phyloP scores from a whole-genome alignment of 2,797 vertebrate species.

The Squalus acanthias region DNA sequence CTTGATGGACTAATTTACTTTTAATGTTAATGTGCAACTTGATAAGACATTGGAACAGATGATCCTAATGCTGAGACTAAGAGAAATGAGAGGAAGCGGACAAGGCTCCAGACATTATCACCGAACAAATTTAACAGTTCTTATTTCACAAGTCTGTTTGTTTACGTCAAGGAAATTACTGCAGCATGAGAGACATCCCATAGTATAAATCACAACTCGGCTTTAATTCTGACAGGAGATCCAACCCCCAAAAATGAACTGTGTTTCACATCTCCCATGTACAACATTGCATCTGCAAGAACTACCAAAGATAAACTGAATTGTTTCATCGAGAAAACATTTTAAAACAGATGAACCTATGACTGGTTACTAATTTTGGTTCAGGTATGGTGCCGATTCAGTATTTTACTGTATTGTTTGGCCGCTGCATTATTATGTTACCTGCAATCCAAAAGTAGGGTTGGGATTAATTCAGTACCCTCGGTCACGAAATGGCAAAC shows the following conservation, averaged over 20 bases:
- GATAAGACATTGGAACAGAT: neutral
- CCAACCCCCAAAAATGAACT: neutral
- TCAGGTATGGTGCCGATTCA: too few species aligned
- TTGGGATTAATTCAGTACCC: neutral
- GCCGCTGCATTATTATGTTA: neutral
- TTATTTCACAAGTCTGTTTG: neutral
- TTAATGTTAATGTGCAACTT: neutral
- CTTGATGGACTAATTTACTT: neutral
- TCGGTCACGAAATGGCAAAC: neutral
- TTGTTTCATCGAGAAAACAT: neutral
- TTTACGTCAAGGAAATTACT: neutral
- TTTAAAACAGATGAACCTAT: neutral
- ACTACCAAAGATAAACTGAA: neutral
- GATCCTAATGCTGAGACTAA: neutral
- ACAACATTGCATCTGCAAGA: too few species aligned
- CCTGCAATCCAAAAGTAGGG: neutral
- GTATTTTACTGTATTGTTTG: neutral
- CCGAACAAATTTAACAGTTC: too few species aligned
- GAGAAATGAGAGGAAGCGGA: neutral
- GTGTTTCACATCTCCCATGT: too few species aligned
- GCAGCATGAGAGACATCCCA: neutral
- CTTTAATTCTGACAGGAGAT: neutral
- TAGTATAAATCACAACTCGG: neutral
- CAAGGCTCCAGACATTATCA: neutral
- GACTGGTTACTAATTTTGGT: neutral